These are phyloP conservation scores for Perca schrenkii DNA, from an alignment of 2,113 vertebrate genomes.

Conservation along the genomic window DNA sequence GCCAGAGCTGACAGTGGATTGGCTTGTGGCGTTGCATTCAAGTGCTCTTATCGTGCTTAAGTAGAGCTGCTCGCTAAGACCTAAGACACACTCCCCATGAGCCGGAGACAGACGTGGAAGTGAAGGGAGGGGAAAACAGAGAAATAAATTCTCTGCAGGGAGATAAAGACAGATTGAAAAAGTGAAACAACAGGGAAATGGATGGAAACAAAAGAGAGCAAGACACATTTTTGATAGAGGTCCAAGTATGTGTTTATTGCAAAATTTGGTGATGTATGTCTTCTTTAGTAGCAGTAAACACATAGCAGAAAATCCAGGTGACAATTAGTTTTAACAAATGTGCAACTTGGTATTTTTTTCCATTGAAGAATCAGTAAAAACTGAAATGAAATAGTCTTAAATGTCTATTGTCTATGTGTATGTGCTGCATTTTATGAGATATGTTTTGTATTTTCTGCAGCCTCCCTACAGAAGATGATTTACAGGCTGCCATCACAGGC, in stretches of 20 bases:
- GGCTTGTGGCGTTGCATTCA: conserved; percentile 51
- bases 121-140: conserved; percentile 9
- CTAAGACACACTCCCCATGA: conserved; percentile 13
- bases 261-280: background rate
- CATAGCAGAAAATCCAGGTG: background rate
- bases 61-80: conserved; percentile 39
- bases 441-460: background rate
- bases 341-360: background rate
- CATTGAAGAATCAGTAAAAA: background rate
- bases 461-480: conserved; percentile 40
- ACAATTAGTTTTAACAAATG: background rate
- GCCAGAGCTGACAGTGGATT: conserved; percentile 42
- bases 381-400: background rate
- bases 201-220: conserved; percentile 3
- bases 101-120: background rate
- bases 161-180: conserved; percentile 22
- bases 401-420: background rate
- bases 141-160: conserved; percentile 35
- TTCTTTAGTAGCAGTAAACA: background rate
- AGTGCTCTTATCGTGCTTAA: conserved; percentile 57
- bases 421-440: background rate
- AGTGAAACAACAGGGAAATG: conserved; percentile 1
- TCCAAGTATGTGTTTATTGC: background rate
- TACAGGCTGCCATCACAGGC: conserved; percentile 28
- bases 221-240: background rate